Base-by-base conservation (phyloP, 1,140 invertebrate genomes). In the Thaumetopoea pityocampa region DNA sequence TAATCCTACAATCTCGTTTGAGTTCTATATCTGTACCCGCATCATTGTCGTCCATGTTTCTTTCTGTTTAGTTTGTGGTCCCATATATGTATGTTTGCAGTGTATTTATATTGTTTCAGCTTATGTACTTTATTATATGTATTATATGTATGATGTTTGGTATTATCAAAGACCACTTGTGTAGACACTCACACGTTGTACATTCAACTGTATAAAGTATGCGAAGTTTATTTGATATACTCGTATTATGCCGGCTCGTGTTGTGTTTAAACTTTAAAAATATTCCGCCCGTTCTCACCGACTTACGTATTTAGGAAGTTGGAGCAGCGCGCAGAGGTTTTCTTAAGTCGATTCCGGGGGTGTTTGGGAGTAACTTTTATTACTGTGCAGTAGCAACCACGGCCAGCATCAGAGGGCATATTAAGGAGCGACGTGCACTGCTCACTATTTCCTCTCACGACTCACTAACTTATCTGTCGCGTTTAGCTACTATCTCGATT, bases 371-470 rank as follows among this genome's bases (percentile, higher is more conserved):
- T 7, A 26, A 14, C 17, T 16, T 29, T 20, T 9, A 7, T 28
- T 9, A 12, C 15, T 32, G 29, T 23, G 12, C 19, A 34, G 26
- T 14, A 28, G 4, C 11, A 28, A 12, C 10, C 26, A 28, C 26
- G 26, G 3, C 5, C 9, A 14, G 18, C 14, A 41, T 23, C 27
- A 16, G 10, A 16, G 9, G 18, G 27, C 30, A 41, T 41, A 41
- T 41, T 41, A 41, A 41, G 37, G 28, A 30, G 37, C 11, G 37
- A 41, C 37, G 37, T 41, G 37, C 10, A 40, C 18, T 30, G 27
- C 23, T 30, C 37, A 29, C 36, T 1, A 11, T 30, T 40, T 30
- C 27, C 16, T 40, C 23, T 40, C 37, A 29, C 23, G 27, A 26
- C 29, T 28, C 35, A n/a, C 9, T 6, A 19, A 40, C 17, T 40